Evolutionary conservation across 2,888 invertebrate species (phyloP).

Genomic region (Ophion ellenae): DNA sequence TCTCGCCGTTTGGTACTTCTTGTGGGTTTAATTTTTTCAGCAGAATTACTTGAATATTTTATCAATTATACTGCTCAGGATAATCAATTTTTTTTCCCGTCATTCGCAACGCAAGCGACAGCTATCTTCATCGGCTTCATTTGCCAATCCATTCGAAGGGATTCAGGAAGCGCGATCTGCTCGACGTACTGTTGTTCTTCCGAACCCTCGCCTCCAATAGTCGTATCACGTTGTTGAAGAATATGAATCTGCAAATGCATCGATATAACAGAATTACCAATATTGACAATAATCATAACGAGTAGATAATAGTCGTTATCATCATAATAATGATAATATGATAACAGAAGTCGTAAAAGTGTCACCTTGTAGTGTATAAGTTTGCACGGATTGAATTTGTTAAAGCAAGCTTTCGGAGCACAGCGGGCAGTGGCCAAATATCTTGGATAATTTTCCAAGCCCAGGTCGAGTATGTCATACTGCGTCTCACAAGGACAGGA

Average conservation of each 20-base stretch:
- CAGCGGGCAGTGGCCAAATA: constrained; percentile 73
- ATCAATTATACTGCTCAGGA: neutral
- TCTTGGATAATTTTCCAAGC: constrained; percentile 75
- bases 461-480: constrained; percentile 73
- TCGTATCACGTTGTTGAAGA: constrained; percentile 70
- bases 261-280: neutral
- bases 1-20: neutral
- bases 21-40: neutral
- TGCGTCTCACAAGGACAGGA: constrained; percentile 74
- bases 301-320: neutral
- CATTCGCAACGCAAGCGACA: constrained; percentile 72
- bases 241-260: constrained; percentile 71
- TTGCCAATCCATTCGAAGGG: constrained; percentile 75
- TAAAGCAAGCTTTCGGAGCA: constrained; percentile 68
- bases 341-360: neutral
- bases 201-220: constrained; percentile 38
- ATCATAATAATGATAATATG: neutral
- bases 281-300: neutral
- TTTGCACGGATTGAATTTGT: constrained; percentile 73
- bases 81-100: constrained; percentile 63
- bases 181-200: constrained; percentile 68
- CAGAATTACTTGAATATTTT: neutral
- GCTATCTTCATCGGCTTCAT: constrained; percentile 72
- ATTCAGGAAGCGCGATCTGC: constrained; percentile 71
- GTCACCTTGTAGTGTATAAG: constrained; percentile 73